Conservation (phyloP, 2,113 vertebrate genomes). For the Bombycilla garrulus region DNA sequence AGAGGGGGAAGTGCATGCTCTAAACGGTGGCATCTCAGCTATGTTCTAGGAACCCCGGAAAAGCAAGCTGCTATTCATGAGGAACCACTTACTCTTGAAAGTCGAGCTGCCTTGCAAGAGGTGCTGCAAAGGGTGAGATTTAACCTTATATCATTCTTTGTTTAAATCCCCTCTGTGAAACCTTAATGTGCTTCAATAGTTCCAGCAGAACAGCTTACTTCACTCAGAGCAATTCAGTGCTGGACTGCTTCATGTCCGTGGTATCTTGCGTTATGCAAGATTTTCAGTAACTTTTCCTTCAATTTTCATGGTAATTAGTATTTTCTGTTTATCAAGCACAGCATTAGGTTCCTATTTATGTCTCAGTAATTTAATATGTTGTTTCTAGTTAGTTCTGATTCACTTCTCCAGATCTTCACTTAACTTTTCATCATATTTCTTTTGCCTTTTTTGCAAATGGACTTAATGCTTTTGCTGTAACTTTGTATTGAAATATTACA, state of each 20-base stretch:
- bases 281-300: not conserved
- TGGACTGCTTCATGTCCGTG: not conserved
- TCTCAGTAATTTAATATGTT: not conserved
- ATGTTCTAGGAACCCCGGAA: constrained; percentile 70
- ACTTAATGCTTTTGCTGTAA: not conserved
- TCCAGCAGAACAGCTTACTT: not conserved
- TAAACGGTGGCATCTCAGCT: constrained; percentile 53
- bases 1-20: not conserved
- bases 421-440: not conserved
- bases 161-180: not conserved
- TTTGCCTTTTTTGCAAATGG: not conserved
- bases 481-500: not conserved
- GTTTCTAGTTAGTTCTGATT: not conserved
- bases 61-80: constrained; percentile 59
- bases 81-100: constrained; percentile 73
- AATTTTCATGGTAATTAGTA: not conserved
- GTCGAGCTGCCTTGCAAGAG: constrained; percentile 59
- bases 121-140: constrained; percentile 68
- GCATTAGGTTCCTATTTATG: not conserved
- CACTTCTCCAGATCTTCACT: not conserved
- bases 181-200: not conserved
- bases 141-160: not conserved
- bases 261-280: not conserved
- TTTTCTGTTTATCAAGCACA: not conserved
- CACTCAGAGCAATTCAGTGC: not conserved